Evolutionary conservation across 2,113 vertebrate species (phyloP), one percentile per base, ranked within the genome.

Genomic region (Ochotona curzoniae): DNA sequence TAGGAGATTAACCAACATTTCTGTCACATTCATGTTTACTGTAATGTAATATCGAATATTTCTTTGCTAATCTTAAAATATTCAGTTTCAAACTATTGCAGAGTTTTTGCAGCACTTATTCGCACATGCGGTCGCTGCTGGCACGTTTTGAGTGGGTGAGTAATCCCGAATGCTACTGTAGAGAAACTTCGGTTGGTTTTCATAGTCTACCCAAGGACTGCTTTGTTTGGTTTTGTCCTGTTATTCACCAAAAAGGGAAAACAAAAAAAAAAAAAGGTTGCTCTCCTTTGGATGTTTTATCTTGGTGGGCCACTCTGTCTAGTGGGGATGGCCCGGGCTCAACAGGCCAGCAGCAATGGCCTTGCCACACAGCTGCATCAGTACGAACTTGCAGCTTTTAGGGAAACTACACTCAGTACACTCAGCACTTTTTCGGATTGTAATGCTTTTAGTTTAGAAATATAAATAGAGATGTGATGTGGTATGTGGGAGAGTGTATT

Each of bases 11-110:
- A 85, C 79, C 90, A 91, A 44, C 80, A 69, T 96, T 97, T 91
- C 95, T 96, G 94, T 96, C 81, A 87, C 83, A 64, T 91, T 94
- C 87, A 74, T 70, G 4, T 97, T 96, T 97, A 92, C 88, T 93
- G 38, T 89, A 96, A 96, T 82, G 96, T 89, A 92, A 63, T 91
- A 87, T 94, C 94, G 94, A 97, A 96, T 94, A 93, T 94, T 93
- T 1, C 0, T 96, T 93, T 96, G 96, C 97, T 97, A 60, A 94
- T 88, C 80, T 13, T 92, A 90, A 94, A 96, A 96, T 94, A 38
- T 63, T 83, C 88, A 80, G 89, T 93, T 86, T 94, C 89, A 70
- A 95, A 94, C 12, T 1, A 73, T 91, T 73, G 0, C 93, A 38
- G 79, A 70, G 84, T 95, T 95, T 95, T 94, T 96, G 89, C 93